A percentile compares a stretch with the other conserved stretches of the same genome.
These are phyloP conservation scores for Cotesia vestalis DNA, from an alignment of 1,140 invertebrate genomes.

Conservation along the genomic window DNA sequence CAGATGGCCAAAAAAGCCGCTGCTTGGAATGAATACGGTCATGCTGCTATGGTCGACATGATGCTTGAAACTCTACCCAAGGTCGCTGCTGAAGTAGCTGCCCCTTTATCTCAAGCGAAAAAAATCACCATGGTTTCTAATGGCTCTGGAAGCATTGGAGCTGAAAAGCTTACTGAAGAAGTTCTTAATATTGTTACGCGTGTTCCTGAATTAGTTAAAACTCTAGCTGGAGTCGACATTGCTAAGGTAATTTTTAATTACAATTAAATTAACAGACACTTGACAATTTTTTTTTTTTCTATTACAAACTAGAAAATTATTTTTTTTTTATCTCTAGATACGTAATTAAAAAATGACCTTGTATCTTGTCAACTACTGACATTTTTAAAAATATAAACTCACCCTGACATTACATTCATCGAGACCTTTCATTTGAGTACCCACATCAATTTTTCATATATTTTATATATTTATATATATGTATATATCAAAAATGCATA, in stretches of 20 bases:
- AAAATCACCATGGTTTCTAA: constrained; percentile 95
- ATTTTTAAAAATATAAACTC: too few species aligned
- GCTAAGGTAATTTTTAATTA: constrained; percentile 71
- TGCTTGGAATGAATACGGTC: constrained; percentile 95
- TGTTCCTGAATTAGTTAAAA: constrained; percentile 89
- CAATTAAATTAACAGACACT: neutral
- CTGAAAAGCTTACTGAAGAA: constrained; percentile 92
- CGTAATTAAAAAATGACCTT: neutral
- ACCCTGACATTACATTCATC: too few species aligned
- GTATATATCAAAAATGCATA: too few species aligned
- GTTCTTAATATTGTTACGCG: constrained; percentile 91
- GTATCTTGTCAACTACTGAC: too few species aligned
- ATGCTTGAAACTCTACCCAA: constrained; percentile 94
- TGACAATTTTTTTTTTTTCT: too few species aligned
- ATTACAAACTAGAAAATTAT: too few species aligned
- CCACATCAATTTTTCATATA: too few species aligned
- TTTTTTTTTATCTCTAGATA: too few species aligned
- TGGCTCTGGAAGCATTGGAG: constrained; percentile 90
- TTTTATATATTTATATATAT: constrained; percentile 12
- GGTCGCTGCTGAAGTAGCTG: constrained; percentile 95
- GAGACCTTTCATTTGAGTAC: too few species aligned
- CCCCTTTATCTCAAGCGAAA: constrained; percentile 90
- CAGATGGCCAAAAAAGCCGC: constrained; percentile 97
- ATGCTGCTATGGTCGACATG: constrained; percentile 97
- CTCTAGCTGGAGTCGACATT: constrained; percentile 92